A percentile compares a stretch with the other conserved stretches of the same genome.
Evolutionary conservation across 2,797 vertebrate genomes (phyloP).

Genomic region (Darevskia nairensis): DNA sequence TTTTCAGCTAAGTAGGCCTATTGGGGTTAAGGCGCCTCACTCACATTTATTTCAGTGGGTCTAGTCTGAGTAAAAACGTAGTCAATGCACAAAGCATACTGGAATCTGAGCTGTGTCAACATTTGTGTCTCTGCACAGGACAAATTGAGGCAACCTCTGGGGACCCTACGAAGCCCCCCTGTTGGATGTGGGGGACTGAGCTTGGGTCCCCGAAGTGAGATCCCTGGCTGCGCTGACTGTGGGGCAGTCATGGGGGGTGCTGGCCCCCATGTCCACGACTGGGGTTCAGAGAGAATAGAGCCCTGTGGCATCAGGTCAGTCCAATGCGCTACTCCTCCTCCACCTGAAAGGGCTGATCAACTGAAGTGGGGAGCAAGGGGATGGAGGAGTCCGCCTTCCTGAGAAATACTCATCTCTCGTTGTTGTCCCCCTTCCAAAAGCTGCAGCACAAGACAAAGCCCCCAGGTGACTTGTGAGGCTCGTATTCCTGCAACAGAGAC

Average conservation of each 20-base stretch:
- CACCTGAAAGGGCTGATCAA: neutral
- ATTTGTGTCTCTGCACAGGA: constrained; percentile 27
- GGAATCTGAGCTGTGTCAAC: neutral
- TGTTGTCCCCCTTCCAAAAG: neutral
- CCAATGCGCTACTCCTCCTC: neutral
- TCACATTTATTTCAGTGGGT: too few species aligned
- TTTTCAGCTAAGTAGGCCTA: too few species aligned
- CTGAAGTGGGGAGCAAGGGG: too few species aligned
- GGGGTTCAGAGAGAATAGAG: constrained; percentile 32
- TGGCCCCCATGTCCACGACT: constrained; percentile 39
- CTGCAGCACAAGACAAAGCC: constrained; percentile 41
- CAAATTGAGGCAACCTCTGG: constrained; percentile 33
- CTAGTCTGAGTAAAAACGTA: too few species aligned
- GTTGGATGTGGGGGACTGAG: constrained; percentile 35
- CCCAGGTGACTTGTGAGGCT: constrained; percentile 36
- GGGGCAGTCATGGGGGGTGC: constrained; percentile 45
- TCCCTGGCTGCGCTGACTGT: constrained; percentile 45
- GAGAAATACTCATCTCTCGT: neutral
- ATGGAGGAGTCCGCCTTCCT: neutral
- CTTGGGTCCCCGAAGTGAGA: constrained; percentile 41
- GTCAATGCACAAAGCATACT: neutral
- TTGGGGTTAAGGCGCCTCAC: too few species aligned
- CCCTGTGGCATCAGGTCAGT: constrained; percentile 45
- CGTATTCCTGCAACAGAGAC: constrained; percentile 33
- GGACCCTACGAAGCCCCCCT: constrained; percentile 22